phyloP scores from a whole-genome alignment of 2,797 vertebrate species.

The Dromococcyx pavoninus region DNA sequence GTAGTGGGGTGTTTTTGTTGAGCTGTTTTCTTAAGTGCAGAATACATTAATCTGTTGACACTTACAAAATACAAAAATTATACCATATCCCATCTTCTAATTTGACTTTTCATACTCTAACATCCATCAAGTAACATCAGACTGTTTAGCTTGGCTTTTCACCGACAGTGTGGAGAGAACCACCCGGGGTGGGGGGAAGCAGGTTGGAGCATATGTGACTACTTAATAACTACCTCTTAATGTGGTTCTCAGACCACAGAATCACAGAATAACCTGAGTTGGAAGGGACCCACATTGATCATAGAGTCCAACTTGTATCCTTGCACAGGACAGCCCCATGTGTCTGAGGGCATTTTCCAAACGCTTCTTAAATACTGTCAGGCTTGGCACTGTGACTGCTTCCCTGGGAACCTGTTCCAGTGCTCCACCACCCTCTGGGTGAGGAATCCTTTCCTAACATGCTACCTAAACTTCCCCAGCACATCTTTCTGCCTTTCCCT shows the following conservation, averaged over 20 bases:
- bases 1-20: not conserved
- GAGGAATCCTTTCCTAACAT: no score
- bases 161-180: not conserved
- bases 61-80: not conserved
- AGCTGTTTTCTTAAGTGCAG: conserved; percentile 14
- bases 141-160: not conserved
- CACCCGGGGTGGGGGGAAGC: not conserved
- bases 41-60: conserved; percentile 35
- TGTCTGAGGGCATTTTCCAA: no score
- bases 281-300: no score
- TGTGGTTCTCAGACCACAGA: not conserved
- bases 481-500: no score
- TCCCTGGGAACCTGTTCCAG: no score
- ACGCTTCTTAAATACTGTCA: no score
- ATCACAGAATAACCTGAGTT: no score
- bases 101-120: conserved; percentile 14
- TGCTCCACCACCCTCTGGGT: no score
- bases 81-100: conserved; percentile 19
- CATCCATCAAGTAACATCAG: not conserved
- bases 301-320: no score
- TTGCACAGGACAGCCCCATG: no score
- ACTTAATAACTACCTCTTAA: not conserved
- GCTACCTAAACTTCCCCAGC: no score
- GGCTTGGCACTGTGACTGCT: no score
- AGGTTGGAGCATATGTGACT: not conserved